Evolutionary conservation across 2,888 invertebrate species (phyloP).

Genomic region (Ophion obscuratus): DNA sequence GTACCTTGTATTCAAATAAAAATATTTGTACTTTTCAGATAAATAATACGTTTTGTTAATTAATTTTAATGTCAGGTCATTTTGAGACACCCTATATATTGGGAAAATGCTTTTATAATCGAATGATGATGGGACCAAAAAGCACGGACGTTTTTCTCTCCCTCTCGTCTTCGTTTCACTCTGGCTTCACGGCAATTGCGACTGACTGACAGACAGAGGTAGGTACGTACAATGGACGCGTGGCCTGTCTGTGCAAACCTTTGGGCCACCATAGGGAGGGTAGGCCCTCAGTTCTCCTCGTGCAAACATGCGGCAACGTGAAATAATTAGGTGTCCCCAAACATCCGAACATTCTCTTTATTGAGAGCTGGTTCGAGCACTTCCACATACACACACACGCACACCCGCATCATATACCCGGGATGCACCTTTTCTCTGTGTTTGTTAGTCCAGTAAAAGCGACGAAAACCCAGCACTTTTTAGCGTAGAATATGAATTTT

Average conservation of each 20-base stretch:
- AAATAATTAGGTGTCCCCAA: conserved; percentile 76
- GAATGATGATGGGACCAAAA: conserved; percentile 12
- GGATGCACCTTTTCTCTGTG: conserved; percentile 5
- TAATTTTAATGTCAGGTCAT: too few relatives aligned
- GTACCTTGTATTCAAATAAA: too few relatives aligned
- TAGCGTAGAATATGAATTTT: too few relatives aligned
- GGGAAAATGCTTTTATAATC: not conserved
- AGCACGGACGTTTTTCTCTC: not conserved
- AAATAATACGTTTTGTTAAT: too few relatives aligned
- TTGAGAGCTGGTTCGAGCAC: conserved; percentile 54
- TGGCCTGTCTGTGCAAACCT: conserved; percentile 59
- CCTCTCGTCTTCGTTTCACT: conserved; percentile 1
- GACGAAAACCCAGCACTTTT: too few relatives aligned
- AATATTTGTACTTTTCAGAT: too few relatives aligned
- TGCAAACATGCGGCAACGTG: conserved; percentile 64
- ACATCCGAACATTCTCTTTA: conserved; percentile 72
- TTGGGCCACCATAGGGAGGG: conserved; percentile 45
- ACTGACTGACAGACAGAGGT: not conserved
- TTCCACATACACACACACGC: not conserved
- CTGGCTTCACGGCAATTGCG: conserved; percentile 26
- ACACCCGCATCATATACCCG: not conserved
- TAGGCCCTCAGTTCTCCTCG: conserved; percentile 17
- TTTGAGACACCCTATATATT: not conserved
- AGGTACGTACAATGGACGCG: conserved; percentile 9
- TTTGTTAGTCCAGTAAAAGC: too few relatives aligned